Base-by-base conservation (phyloP, 2,888 invertebrate genomes). In the Agelastica alni region DNA sequence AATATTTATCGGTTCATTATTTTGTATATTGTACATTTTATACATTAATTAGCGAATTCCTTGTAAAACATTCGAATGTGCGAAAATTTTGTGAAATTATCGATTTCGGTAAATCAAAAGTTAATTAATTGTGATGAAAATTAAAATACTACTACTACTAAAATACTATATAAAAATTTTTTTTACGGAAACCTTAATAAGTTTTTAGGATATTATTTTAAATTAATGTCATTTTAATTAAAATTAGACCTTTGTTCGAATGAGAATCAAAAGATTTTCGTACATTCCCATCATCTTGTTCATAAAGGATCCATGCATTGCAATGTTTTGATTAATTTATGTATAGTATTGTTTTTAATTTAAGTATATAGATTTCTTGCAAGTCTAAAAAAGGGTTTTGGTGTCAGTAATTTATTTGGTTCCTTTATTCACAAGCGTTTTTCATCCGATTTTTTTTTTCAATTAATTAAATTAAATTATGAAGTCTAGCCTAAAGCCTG, bases 401-500 rank as follows among this genome's bases (percentile, higher is more conserved):
- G 52, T 56, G 49, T 44, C 43, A 51, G 41, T 59, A 52, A 53
- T 44, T 59, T 42, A 31, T 42, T 43, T 55, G 59, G 51, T 55
- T 57, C 59, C 59, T 61, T 59, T 59, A 58, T 59, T 48, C 37
- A 57, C 59, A 59, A 57, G 57, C 28, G 45, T 51, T 54, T 51
- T 53, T 31, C 30, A 26, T 31, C 22, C 41, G 31, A 42, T 56
- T 48, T 51, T 53, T 53, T 60, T 48, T 57, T 52, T 51, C 52
- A 30, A 56, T 56, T 64, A 61, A 62, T 61, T 63, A 53, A 45
- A 51, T 55, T 67, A 65, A 65, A 61, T 63, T 62, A 64, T 58
- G 51, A 69, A 67, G 63, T 70, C 64, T 71, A 71, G 73, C 70
- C 74, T 73, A 70, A 71, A 72, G 70, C 69, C 68, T 75, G 74